These are phyloP conservation scores for Melinaea menophilus DNA, from an alignment of 2,888 invertebrate genomes.

Conservation along the genomic window DNA sequence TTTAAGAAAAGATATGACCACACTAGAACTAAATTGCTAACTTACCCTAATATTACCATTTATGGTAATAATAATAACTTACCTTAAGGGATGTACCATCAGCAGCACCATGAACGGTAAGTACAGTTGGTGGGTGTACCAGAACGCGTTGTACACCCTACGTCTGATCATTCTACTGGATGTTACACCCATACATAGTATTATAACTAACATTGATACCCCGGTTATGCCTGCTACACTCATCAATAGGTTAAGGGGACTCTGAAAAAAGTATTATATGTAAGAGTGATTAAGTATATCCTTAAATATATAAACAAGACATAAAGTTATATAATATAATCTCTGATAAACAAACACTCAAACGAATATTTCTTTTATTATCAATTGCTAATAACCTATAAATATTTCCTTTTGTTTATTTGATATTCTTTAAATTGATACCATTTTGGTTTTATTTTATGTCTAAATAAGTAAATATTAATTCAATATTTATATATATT, in stretches of 20 bases:
- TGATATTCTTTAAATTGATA: no score
- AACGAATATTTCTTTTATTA: no score
- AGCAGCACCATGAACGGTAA: slow-evolving; percentile 68
- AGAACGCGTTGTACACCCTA: slow-evolving; percentile 71
- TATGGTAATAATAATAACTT: slow-evolving; percentile 30
- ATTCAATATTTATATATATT: no score
- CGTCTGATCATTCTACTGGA: slow-evolving; percentile 65
- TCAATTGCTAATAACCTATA: no score
- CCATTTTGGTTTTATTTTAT: no score
- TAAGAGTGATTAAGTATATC: neutral
- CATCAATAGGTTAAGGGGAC: slow-evolving; percentile 54
- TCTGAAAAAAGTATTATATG: slow-evolving; percentile 46
- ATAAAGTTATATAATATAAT: no score
- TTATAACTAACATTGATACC: slow-evolving; percentile 64
- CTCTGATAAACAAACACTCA: no score
- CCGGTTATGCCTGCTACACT: slow-evolving; percentile 70
- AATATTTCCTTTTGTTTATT: no score
- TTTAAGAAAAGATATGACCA: no score
- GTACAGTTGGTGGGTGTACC: slow-evolving; percentile 75
- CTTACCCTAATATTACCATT: no score
- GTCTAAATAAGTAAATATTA: no score
- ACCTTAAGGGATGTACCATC: slow-evolving; percentile 77
- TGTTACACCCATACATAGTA: slow-evolving; percentile 63
- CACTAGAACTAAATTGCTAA: no score
- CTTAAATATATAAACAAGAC: neutral